These are phyloP conservation scores for Metallyticus violacea DNA, from an alignment of 2,888 invertebrate species.

Conservation along the genomic window DNA sequence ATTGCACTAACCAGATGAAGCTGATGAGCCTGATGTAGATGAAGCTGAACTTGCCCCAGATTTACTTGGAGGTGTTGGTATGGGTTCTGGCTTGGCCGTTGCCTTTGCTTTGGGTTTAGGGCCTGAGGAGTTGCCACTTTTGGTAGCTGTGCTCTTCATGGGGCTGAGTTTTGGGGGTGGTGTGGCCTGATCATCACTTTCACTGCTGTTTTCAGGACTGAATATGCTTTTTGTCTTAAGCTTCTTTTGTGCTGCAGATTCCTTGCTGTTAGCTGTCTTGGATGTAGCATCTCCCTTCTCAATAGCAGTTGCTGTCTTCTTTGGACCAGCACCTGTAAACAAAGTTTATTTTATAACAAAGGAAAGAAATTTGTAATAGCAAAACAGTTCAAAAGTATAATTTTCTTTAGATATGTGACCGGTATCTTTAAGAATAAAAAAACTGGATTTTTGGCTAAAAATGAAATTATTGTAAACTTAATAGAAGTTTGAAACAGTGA, in stretches of 20 bases:
- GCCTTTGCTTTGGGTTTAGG: conserved; percentile 41
- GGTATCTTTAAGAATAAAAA: too few relatives aligned
- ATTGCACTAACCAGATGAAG: conserved; percentile 35
- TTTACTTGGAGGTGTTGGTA: conserved; percentile 31
- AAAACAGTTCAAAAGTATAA: too few relatives aligned
- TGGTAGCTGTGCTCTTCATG: conserved; percentile 44
- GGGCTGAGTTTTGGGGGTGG: conserved; percentile 47
- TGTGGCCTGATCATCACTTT: conserved; percentile 51
- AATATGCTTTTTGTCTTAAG: conserved; percentile 75
- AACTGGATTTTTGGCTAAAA: too few relatives aligned
- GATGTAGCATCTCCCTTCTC: conserved; percentile 31
- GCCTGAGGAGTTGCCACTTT: conserved; percentile 3
- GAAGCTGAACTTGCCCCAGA: conserved; percentile 37
- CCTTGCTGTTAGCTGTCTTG: conserved; percentile 34
- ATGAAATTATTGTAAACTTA: too few relatives aligned
- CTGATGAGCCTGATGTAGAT: conserved; percentile 37
- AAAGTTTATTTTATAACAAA: conserved; percentile 41
- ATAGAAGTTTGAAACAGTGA: too few relatives aligned
- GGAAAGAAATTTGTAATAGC: too few relatives aligned
- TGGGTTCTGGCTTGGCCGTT: conserved; percentile 16
- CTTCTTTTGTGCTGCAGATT: conserved; percentile 43
- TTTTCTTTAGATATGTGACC: too few relatives aligned
- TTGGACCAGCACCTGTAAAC: conserved; percentile 37
- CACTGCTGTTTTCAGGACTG: conserved; percentile 75
- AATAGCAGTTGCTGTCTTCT: conserved; percentile 32